These are phyloP conservation scores for Stomatorhinus walkeri DNA, from an alignment of 2,797 vertebrate species.

Conservation along the genomic window DNA sequence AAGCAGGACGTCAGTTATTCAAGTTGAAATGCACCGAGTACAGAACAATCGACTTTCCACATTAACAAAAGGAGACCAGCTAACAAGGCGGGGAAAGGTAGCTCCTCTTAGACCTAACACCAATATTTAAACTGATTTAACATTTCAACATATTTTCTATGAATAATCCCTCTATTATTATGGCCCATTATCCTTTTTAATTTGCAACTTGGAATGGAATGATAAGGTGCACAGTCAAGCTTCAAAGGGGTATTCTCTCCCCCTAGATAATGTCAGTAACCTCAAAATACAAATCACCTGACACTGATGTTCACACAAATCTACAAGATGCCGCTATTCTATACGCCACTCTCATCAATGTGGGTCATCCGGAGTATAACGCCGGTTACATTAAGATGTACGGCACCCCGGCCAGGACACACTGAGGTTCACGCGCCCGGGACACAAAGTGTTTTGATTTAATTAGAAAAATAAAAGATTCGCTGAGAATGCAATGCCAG, in stretches of 20 bases:
- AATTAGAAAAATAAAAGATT: slow-evolving; percentile 22
- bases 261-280: slow-evolving; percentile 34
- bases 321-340: not conserved
- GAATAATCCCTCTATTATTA: slow-evolving; percentile 62
- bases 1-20: slow-evolving; percentile 59
- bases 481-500: not conserved
- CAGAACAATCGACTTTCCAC: slow-evolving; percentile 49
- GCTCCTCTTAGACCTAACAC: slow-evolving; percentile 19
- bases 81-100: slow-evolving; percentile 32
- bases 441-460: not conserved
- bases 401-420: not conserved
- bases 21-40: slow-evolving; percentile 51
- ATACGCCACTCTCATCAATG: not conserved
- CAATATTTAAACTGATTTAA: slow-evolving; percentile 15
- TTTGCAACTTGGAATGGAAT: slow-evolving; percentile 54
- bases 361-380: not conserved
- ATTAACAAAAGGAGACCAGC: slow-evolving; percentile 34
- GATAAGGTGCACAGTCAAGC: slow-evolving; percentile 51
- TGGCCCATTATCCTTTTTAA: slow-evolving; percentile 67
- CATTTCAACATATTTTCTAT: slow-evolving; percentile 60
- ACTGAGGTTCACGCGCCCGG: not conserved
- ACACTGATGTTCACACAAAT: slow-evolving; percentile 16
- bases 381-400: not conserved
- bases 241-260: slow-evolving; percentile 55
- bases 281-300: slow-evolving; percentile 49